Evolutionary conservation across 2,113 vertebrate species (phyloP).

Genomic region (Anoplopoma fimbria): DNA sequence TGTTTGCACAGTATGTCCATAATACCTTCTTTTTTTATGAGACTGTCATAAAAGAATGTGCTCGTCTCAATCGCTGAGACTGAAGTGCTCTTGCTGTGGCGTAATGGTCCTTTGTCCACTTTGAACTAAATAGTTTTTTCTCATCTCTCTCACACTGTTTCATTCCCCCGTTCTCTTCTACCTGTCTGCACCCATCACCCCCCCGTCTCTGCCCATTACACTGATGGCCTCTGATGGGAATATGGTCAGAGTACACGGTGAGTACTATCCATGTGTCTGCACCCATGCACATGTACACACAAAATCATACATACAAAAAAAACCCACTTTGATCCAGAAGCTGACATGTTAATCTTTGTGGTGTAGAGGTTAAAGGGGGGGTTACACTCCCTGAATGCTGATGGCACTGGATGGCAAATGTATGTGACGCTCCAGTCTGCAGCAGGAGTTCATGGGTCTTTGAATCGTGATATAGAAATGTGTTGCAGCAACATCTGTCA

Average conservation of each 20-base stretch:
- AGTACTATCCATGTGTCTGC: slow-evolving; percentile 53
- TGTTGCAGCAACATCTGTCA: slow-evolving; percentile 3
- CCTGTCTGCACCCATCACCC: background rate
- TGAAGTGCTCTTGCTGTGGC: slow-evolving; percentile 7
- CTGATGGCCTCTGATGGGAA: slow-evolving; percentile 49
- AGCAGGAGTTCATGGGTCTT: background rate
- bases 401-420: background rate
- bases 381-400: background rate
- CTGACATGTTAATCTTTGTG: slow-evolving; percentile 3
- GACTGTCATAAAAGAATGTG: background rate
- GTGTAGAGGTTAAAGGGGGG: slow-evolving; percentile 6
- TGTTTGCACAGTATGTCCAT: background rate
- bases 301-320: slow-evolving; percentile 1
- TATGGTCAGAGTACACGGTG: slow-evolving; percentile 78
- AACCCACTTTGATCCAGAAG: background rate
- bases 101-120: slow-evolving; percentile 30
- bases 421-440: background rate
- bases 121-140: slow-evolving; percentile 39
- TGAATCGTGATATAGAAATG: background rate
- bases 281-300: background rate
- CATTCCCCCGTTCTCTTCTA: slow-evolving; percentile 34
- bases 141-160: slow-evolving; percentile 28
- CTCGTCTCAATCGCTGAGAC: background rate
- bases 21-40: background rate
- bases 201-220: slow-evolving; percentile 31